Conservation (phyloP, 2,113 vertebrate species). For the Dolichotis patagonum region DNA sequence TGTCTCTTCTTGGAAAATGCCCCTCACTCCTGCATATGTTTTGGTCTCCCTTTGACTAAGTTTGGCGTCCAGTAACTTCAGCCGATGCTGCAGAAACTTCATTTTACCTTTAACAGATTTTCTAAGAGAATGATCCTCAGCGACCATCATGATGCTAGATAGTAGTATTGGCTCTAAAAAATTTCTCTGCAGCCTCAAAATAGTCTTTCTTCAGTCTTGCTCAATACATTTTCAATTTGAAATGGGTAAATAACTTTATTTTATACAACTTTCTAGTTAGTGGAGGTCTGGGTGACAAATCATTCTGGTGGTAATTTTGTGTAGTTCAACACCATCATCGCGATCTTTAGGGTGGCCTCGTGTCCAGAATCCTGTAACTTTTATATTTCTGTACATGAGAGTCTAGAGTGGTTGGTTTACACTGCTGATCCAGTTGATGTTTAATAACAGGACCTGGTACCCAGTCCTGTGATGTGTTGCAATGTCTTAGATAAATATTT, state of each 20-base stretch:
- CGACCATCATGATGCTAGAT: not conserved
- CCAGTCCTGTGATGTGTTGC: slow-evolving; percentile 10
- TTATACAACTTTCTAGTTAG: not conserved
- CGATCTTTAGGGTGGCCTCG: not conserved
- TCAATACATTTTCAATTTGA: slow-evolving; percentile 22
- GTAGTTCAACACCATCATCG: not conserved
- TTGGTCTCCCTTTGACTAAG: slow-evolving; percentile 30
- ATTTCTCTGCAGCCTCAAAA: not conserved
- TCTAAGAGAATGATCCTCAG: not conserved
- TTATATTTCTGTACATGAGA: not conserved
- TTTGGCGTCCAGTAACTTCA: slow-evolving; percentile 43
- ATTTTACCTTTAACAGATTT: slow-evolving; percentile 33
- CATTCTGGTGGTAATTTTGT: slow-evolving; percentile 23
- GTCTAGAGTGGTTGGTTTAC: not conserved
- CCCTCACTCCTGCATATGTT: not conserved
- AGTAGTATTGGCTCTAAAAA: not conserved
- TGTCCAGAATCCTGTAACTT: not conserved
- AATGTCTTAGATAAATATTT: slow-evolving; percentile 65
- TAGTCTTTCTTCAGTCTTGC: not conserved
- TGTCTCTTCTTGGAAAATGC: slow-evolving; percentile 24
- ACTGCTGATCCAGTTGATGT: not conserved
- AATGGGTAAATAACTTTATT: not conserved
- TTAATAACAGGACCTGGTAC: slow-evolving; percentile 20
- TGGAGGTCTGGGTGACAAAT: not conserved
- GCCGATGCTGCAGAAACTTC: slow-evolving; percentile 23